A percentile compares a stretch with the other conserved stretches of the same genome.
Conservation (phyloP, 35 echinoderm and acorn worm genomes). For the Lytechinus pictus region DNA sequence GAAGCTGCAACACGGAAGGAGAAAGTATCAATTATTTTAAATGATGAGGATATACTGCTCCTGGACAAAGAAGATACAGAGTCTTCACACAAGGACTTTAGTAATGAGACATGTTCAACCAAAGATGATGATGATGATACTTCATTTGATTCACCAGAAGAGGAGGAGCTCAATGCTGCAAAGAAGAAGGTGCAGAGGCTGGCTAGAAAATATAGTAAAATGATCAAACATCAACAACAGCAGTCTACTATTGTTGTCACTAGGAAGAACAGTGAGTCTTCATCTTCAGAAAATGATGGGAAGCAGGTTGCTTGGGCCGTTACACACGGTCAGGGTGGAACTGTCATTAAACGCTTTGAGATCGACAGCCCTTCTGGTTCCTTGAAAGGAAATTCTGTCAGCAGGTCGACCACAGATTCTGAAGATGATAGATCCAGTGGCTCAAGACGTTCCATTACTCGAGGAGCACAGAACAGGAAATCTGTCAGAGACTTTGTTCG, state of each 20-base stretch:
- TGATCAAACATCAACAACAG: slow-evolving; percentile 68
- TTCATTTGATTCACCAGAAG: slow-evolving; percentile 24
- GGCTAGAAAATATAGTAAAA: slow-evolving; percentile 80
- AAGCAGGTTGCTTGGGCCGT: slow-evolving; percentile 49
- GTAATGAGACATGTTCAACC: slow-evolving; percentile 21
- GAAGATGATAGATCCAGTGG: slow-evolving; percentile 53
- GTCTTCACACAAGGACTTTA: slow-evolving; percentile 31
- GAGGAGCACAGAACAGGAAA: slow-evolving; percentile 36
- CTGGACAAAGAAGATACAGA: slow-evolving; percentile 50
- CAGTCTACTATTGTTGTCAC: slow-evolving; percentile 31
- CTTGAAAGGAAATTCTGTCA: background rate
- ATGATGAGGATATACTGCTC: background rate
- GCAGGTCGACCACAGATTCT: slow-evolving; percentile 37
- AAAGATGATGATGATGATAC: slow-evolving; percentile 18
- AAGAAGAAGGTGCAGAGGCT: slow-evolving; percentile 56
- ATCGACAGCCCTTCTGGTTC: background rate
- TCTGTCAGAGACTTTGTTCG: slow-evolving; percentile 72
- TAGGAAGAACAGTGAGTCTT: slow-evolving; percentile 30
- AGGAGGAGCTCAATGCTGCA: slow-evolving; percentile 26
- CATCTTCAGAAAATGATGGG: slow-evolving; percentile 25
- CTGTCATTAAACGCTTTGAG: slow-evolving; percentile 40
- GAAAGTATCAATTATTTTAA: slow-evolving; percentile 5
- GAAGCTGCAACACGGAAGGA: slow-evolving; percentile 13
- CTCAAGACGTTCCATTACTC: background rate
- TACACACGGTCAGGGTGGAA: background rate